These are phyloP conservation scores for Gymnoscelis rufifasciata DNA, from an alignment of 2,888 invertebrate species.

Conservation along the genomic window DNA sequence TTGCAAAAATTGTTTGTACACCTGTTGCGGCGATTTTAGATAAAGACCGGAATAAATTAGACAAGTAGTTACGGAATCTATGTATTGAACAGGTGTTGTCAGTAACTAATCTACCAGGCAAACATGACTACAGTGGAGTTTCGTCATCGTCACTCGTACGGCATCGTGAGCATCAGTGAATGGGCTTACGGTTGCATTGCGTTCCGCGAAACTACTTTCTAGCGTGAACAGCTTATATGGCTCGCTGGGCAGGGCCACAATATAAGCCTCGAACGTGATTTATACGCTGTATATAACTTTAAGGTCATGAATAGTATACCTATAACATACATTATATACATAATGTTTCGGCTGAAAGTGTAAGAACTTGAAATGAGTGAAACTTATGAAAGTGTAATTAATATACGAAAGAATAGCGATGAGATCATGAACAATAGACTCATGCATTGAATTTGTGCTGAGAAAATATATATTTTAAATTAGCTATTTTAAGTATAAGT, in stretches of 20 bases:
- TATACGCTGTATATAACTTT: too few relatives aligned
- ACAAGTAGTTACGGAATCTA: constrained; percentile 4
- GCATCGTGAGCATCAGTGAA: constrained; percentile 15
- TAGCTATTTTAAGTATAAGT: too few relatives aligned
- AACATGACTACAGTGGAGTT: constrained; percentile 10
- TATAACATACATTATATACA: too few relatives aligned
- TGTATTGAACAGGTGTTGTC: constrained; percentile 21
- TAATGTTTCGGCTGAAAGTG: too few relatives aligned
- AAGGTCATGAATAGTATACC: too few relatives aligned
- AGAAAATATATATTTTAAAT: too few relatives aligned
- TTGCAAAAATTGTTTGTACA: constrained; percentile 17
- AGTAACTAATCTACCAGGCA: constrained; percentile 22
- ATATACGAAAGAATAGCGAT: too few relatives aligned
- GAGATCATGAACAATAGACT: too few relatives aligned
- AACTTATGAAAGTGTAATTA: too few relatives aligned
- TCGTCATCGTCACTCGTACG: constrained; percentile 18
- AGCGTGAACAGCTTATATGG: constrained; percentile 8
- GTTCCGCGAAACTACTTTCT: constrained; percentile 19
- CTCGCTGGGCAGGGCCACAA: background rate
- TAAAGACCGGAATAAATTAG: constrained; percentile 15
- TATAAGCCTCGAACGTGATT: too few relatives aligned
- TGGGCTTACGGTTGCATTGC: constrained; percentile 13
- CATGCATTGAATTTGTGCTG: too few relatives aligned
- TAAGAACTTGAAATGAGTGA: too few relatives aligned
- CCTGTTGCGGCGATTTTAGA: constrained; percentile 28